Conservation (phyloP, 2,888 invertebrate species). For the Lordiphosa andalusiaca region DNA sequence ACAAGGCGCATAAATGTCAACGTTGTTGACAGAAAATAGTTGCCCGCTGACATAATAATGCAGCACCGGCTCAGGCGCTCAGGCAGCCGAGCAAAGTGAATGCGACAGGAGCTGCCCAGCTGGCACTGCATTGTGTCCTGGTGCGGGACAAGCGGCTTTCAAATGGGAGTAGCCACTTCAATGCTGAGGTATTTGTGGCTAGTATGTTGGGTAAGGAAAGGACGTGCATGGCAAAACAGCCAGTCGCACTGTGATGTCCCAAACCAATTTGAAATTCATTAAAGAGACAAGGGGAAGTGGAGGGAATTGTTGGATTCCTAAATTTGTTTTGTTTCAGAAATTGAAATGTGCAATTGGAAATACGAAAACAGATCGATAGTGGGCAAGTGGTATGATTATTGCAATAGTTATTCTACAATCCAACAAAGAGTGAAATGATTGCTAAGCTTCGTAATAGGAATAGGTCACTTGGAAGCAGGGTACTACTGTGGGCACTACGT, state of each 20-base stretch:
- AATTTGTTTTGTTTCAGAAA: background rate
- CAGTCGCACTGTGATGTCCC: too few species aligned
- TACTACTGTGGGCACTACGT: too few species aligned
- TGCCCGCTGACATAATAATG: conserved; percentile 55
- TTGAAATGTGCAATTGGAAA: background rate
- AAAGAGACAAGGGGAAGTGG: background rate
- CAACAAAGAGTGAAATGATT: too few species aligned
- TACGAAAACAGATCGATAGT: too few species aligned
- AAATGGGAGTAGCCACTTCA: conserved; percentile 6
- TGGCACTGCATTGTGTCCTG: conserved; percentile 6
- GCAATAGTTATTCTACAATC: too few species aligned
- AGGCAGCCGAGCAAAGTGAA: conserved; percentile 34
- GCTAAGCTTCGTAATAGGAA: too few species aligned
- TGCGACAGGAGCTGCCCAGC: conserved; percentile 42
- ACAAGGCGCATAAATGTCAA: conserved; percentile 66
- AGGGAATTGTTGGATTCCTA: background rate
- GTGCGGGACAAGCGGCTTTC: conserved; percentile 8
- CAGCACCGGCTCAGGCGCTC: conserved; percentile 31
- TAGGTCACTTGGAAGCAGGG: too few species aligned
- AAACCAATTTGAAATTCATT: conserved; percentile 5
- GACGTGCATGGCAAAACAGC: too few species aligned
- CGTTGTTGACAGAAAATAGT: conserved; percentile 60
- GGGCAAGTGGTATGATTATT: too few species aligned
- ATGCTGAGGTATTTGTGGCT: background rate
- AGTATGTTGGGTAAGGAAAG: too few species aligned